Base-by-base conservation (phyloP, 2,113 vertebrate species). In the Hystrix brachyura region DNA sequence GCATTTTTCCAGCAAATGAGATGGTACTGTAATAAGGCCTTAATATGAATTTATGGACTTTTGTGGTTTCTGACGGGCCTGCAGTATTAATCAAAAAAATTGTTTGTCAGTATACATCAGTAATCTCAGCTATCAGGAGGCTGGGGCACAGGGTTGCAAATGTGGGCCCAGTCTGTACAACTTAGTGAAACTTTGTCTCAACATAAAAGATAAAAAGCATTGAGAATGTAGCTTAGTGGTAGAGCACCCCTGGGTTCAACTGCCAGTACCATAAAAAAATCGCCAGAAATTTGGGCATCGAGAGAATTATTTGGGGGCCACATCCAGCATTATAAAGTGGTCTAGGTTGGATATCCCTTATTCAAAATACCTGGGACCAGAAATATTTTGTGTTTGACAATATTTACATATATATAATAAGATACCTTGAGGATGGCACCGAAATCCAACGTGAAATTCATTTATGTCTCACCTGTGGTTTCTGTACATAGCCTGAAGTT, bases 21-120 rank as follows among this genome's bases (percentile, higher is more conserved):
- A 15, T 91, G 34, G 94, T 92, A 62, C 17, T 94, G 3, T 72
- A 78, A 51, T 90, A 79, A 97, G 64, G 79, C 23, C 34, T 92
- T 87, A 19, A 64, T 94, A 21, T 74, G 69, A 94, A 92, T 6
- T 92, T 87, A 65, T 0, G 3, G 11, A 67, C 71, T 91, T 96
- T 67, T 78, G 25, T 94, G 67, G 25, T 92, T 85, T 78, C 38
- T 95, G 8, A 86, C 71, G 72, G 48, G 7, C 21, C 27, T 82
- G 23, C 13, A 79, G 59, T 87, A 87, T 93, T 91, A 89, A 91
- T 82, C 38, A 38, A 92, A 46, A 82, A 95, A 78, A 46, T 55
- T 86, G 88, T 53, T 84, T 90, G 15, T 65, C 29, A 32, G 27
- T 51, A 29, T 2, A 48, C 25, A 51, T 29, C 43, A 48, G 23